phyloP scores from a whole-genome alignment of 1,140 invertebrate species.

The Achatina immaculata region DNA sequence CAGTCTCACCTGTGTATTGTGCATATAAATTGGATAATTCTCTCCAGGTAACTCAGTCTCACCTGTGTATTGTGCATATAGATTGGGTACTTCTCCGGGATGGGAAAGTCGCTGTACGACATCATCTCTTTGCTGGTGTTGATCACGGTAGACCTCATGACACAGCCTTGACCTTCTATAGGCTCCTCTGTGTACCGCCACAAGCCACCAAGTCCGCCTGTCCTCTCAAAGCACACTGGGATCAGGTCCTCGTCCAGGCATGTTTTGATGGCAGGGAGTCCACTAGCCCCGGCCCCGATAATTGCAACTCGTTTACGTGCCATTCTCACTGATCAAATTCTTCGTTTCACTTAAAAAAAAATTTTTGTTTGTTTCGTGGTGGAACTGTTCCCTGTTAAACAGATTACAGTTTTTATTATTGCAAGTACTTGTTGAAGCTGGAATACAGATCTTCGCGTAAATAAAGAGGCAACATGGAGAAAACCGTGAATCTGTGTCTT shows the following conservation, averaged over 20 bases:
- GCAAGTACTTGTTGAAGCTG: too few relatives aligned
- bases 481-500: too few relatives aligned
- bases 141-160: slow-evolving; percentile 68
- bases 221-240: slow-evolving; percentile 69
- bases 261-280: slow-evolving; percentile 3
- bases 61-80: slow-evolving; percentile 72
- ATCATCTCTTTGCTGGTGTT: slow-evolving; percentile 75
- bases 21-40: neutral
- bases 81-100: slow-evolving; percentile 69
- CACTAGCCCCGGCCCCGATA: slow-evolving; percentile 24
- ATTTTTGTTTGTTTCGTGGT: too few relatives aligned
- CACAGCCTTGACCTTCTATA: slow-evolving; percentile 46
- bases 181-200: slow-evolving; percentile 55
- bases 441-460: too few relatives aligned
- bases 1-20: neutral
- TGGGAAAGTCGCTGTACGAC: slow-evolving; percentile 74
- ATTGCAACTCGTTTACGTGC: neutral
- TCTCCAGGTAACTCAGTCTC: neutral
- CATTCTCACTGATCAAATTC: slow-evolving; percentile 73
- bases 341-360: too few relatives aligned
- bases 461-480: too few relatives aligned
- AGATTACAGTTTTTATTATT: too few relatives aligned
- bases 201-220: slow-evolving; percentile 62
- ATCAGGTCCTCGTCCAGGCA: slow-evolving; percentile 69
- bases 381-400: too few relatives aligned